Conservation (phyloP, 2,113 vertebrate species). For the Seriola quinqueradiata region DNA sequence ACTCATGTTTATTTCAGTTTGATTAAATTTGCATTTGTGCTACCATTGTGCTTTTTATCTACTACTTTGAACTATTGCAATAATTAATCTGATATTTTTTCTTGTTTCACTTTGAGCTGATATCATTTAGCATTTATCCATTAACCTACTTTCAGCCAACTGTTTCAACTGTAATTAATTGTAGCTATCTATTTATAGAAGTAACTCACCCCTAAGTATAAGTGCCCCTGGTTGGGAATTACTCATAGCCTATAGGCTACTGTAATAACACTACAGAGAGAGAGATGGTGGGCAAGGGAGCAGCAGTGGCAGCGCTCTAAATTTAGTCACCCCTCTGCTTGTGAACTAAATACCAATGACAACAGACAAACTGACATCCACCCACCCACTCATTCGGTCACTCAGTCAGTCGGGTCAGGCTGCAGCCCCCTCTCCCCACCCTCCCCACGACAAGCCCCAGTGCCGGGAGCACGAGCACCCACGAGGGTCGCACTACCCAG, state of each 20-base stretch:
- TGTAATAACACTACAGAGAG: constrained; percentile 36
- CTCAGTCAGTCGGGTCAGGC: constrained; percentile 32
- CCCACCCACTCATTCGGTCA: constrained; percentile 62
- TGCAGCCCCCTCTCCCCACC: constrained; percentile 67
- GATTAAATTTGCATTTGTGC: too few species aligned
- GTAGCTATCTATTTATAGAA: not conserved
- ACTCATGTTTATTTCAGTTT: too few species aligned
- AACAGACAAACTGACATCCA: constrained; percentile 84
- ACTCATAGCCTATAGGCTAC: constrained; percentile 21
- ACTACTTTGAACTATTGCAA: too few species aligned
- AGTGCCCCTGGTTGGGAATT: not conserved
- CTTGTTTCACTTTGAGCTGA: too few species aligned
- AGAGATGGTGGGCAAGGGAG: constrained; percentile 33
- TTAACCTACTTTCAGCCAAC: too few species aligned
- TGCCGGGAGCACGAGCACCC: constrained; percentile 84
- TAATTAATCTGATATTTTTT: too few species aligned
- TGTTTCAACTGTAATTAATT: too few species aligned
- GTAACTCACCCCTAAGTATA: not conserved
- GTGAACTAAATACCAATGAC: constrained; percentile 91
- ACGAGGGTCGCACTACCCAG: constrained; percentile 73
- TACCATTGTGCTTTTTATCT: not conserved
- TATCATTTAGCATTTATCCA: too few species aligned
- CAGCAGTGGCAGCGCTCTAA: constrained; percentile 83
- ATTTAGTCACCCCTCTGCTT: constrained; percentile 89
- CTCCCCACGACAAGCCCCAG: constrained; percentile 80